Evolutionary conservation across 1,140 invertebrate species (phyloP).

Genomic region (Trichonephila inaurata): DNA sequence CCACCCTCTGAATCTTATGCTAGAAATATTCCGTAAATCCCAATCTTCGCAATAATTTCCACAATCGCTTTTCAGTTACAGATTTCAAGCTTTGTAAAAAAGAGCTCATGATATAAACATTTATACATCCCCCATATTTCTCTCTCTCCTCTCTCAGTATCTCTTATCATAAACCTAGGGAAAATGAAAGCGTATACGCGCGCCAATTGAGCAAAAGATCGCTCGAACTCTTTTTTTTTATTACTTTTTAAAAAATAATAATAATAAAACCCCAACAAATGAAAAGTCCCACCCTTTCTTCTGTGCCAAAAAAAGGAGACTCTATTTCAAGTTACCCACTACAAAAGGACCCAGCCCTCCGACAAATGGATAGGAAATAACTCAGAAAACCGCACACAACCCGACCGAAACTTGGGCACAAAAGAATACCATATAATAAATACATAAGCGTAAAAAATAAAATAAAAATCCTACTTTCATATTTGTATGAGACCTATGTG

Average conservation of each 20-base stretch:
- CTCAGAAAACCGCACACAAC: slow-evolving; percentile 27
- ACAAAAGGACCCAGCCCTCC: slow-evolving; percentile 50
- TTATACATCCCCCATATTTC: not conserved
- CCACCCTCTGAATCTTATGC: no score
- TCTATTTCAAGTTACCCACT: slow-evolving; percentile 63
- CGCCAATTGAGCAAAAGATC: slow-evolving; percentile 66
- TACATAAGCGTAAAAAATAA: slow-evolving; percentile 41
- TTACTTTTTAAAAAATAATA: no score
- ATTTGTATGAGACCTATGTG: slow-evolving; percentile 40
- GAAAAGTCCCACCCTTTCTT: not conserved
- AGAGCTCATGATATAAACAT: not conserved
- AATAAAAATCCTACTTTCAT: slow-evolving; percentile 78
- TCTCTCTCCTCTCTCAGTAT: not conserved
- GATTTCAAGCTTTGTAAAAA: not conserved
- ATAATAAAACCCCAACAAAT: slow-evolving; percentile 15
- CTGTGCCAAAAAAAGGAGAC: slow-evolving; percentile 29
- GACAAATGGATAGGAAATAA: slow-evolving; percentile 71
- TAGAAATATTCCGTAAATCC: no score
- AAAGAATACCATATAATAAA: slow-evolving; percentile 68
- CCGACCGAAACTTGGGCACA: slow-evolving; percentile 27
- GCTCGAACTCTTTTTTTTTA: not conserved
- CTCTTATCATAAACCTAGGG: slow-evolving; percentile 35
- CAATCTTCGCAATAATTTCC: no score
- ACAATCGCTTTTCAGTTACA: no score
- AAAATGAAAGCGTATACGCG: slow-evolving; percentile 49